Conservation (phyloP, 2,888 invertebrate species). For the Abrostola tripartita region DNA sequence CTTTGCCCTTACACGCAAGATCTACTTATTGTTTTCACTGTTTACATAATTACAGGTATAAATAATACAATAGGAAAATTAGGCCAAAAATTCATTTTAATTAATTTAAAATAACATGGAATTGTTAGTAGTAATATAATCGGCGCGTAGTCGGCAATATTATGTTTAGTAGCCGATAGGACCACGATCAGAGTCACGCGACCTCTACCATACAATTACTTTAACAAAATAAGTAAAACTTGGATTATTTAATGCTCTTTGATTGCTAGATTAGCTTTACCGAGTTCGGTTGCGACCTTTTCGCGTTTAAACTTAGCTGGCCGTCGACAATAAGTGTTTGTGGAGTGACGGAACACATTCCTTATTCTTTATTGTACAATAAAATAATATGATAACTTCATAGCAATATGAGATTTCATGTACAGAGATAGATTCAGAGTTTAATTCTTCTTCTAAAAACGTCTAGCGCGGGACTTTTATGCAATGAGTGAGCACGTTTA, state of each 20-base stretch:
- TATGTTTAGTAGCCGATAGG: slow-evolving; percentile 25
- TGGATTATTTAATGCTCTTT: not conserved
- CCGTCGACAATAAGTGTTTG: too few species aligned
- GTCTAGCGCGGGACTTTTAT: too few species aligned
- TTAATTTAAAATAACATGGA: slow-evolving; percentile 51
- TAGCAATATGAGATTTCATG: too few species aligned
- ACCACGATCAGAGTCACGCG: slow-evolving; percentile 40
- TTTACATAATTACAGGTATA: not conserved
- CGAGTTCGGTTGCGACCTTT: not conserved
- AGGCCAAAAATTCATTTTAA: slow-evolving; percentile 36
- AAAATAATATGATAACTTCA: too few species aligned
- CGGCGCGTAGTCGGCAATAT: slow-evolving; percentile 8
- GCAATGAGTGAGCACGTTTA: too few species aligned
- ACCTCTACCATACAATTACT: slow-evolving; percentile 1
- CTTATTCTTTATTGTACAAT: too few species aligned
- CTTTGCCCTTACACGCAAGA: too few species aligned
- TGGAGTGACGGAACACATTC: too few species aligned
- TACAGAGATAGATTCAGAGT: too few species aligned
- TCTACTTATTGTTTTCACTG: not conserved
- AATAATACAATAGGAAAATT: slow-evolving; percentile 15
- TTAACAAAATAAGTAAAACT: not conserved
- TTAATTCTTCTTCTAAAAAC: too few species aligned
- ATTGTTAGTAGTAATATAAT: slow-evolving; percentile 28
- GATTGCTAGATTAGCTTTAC: not conserved
- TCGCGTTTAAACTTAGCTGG: not conserved